phyloP scores from a whole-genome alignment of 2,113 vertebrate species.

The Sardina pilchardus region DNA sequence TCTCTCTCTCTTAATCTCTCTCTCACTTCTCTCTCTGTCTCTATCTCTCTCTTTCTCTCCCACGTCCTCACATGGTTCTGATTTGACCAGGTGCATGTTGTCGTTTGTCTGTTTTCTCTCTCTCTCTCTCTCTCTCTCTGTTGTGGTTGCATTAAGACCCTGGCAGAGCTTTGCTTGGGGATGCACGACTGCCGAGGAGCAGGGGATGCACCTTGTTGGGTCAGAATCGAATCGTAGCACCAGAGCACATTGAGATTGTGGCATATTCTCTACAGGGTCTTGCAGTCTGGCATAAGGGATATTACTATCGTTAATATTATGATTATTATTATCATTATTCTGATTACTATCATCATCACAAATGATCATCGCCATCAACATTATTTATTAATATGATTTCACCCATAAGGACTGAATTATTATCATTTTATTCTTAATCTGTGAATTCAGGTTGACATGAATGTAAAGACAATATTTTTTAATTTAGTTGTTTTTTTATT shows the following conservation, averaged over 20 bases:
- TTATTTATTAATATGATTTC: slow-evolving; percentile 78
- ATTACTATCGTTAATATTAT: slow-evolving; percentile 35
- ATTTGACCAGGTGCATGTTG: slow-evolving; percentile 27
- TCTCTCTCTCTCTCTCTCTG: slow-evolving; percentile 15
- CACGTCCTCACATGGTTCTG: slow-evolving; percentile 4
- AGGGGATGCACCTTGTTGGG: slow-evolving; percentile 63
- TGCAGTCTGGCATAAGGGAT: slow-evolving; percentile 58
- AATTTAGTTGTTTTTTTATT: slow-evolving; percentile 72
- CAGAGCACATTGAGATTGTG: slow-evolving; percentile 59
- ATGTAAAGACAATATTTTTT: slow-evolving; percentile 78
- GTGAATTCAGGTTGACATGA: slow-evolving; percentile 83
- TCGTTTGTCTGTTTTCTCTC: background rate
- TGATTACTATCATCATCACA: slow-evolving; percentile 60
- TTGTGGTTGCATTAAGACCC: slow-evolving; percentile 47
- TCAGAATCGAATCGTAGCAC: slow-evolving; percentile 54
- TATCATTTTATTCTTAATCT: slow-evolving; percentile 66
- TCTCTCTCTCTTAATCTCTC: background rate
- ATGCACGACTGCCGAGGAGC: slow-evolving; percentile 29
- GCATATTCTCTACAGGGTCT: slow-evolving; percentile 52
- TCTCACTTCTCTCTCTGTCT: no score
- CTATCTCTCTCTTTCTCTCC: background rate
- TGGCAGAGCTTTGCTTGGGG: slow-evolving; percentile 38
- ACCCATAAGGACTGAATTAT: slow-evolving; percentile 66
- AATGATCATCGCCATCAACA: slow-evolving; percentile 67
- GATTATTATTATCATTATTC: slow-evolving; percentile 57